Conservation (phyloP, 2,888 invertebrate genomes). For the Netelia melanura region DNA sequence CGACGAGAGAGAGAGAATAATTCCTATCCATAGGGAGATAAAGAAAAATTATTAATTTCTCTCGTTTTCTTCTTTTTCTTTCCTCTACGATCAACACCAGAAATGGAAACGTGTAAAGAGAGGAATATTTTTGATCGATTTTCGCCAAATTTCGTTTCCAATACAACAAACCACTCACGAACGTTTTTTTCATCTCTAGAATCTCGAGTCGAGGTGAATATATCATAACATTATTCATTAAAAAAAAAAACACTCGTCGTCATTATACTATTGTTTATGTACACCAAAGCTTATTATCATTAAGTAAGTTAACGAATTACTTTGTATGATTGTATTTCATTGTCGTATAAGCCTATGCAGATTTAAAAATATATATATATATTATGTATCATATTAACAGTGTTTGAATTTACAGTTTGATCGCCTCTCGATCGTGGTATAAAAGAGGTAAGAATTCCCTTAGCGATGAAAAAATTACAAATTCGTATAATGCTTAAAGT, state of each 20-base stretch:
- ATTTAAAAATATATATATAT: constrained; percentile 74
- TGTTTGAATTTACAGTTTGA: neutral
- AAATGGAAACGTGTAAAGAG: constrained; percentile 2
- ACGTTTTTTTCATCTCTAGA: constrained; percentile 34
- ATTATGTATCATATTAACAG: constrained; percentile 79
- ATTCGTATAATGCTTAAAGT: too few relatives aligned
- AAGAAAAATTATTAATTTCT: neutral
- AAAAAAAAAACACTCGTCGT: constrained; percentile 69
- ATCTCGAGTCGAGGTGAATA: constrained; percentile 39
- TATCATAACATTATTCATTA: constrained; percentile 66
- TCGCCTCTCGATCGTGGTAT: neutral
- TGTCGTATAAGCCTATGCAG: constrained; percentile 80
- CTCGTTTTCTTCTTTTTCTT: neutral
- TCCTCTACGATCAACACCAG: constrained; percentile 1
- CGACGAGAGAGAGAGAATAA: constrained; percentile 30
- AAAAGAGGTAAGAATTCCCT: too few relatives aligned
- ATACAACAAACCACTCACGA: constrained; percentile 9
- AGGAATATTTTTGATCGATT: constrained; percentile 48
- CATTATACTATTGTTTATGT: constrained; percentile 83
- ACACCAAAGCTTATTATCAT: constrained; percentile 84
- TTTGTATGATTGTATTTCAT: constrained; percentile 83
- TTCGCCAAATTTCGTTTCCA: neutral
- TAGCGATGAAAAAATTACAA: too few relatives aligned
- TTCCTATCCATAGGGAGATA: constrained; percentile 21
- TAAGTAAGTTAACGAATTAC: constrained; percentile 83